phyloP scores from a whole-genome alignment of 2,888 invertebrate genomes.

The Hypomecis punctinalis region DNA sequence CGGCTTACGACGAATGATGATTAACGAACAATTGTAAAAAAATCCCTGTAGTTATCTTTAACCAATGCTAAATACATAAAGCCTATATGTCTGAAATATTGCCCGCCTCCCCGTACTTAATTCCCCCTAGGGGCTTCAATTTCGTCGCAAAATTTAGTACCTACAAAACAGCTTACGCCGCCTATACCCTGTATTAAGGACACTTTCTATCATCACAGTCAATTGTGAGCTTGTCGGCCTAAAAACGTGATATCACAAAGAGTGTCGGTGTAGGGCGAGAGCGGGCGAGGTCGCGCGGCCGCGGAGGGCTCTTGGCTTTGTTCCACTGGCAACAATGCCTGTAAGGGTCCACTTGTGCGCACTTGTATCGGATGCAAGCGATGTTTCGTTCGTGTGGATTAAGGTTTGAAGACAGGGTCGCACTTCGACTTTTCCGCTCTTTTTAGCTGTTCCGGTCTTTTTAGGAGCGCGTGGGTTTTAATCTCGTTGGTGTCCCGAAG shows the following conservation, averaged over 20 bases:
- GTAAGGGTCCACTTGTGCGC: conserved; percentile 68
- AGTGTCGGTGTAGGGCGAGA: conserved; percentile 62
- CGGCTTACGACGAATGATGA: no score
- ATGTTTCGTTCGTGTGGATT: conserved; percentile 74
- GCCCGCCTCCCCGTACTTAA: conserved; percentile 13
- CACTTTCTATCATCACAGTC: conserved; percentile 67
- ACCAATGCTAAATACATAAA: conserved; percentile 5
- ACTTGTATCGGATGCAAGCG: conserved; percentile 81
- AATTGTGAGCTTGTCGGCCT: conserved; percentile 68
- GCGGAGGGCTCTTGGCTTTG: conserved; percentile 78
- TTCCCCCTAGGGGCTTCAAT: conserved; percentile 24
- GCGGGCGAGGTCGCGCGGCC: conserved; percentile 72
- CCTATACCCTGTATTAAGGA: conserved; percentile 51
- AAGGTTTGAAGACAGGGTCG: conserved; percentile 62
- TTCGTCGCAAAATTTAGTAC: conserved; percentile 31
- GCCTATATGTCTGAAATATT: conserved; percentile 18
- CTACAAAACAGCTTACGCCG: conserved; percentile 41
- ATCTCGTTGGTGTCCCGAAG: conserved; percentile 3
- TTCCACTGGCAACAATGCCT: conserved; percentile 80
- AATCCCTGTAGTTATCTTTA: background rate
- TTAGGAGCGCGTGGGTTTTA: conserved; percentile 15
- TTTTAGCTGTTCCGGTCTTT: conserved; percentile 32
- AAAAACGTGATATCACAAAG: conserved; percentile 82
- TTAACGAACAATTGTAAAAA: background rate
- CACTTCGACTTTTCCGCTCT: conserved; percentile 45